phyloP scores from a whole-genome alignment of 2,888 invertebrate genomes.

The Leucophora obtusa region DNA sequence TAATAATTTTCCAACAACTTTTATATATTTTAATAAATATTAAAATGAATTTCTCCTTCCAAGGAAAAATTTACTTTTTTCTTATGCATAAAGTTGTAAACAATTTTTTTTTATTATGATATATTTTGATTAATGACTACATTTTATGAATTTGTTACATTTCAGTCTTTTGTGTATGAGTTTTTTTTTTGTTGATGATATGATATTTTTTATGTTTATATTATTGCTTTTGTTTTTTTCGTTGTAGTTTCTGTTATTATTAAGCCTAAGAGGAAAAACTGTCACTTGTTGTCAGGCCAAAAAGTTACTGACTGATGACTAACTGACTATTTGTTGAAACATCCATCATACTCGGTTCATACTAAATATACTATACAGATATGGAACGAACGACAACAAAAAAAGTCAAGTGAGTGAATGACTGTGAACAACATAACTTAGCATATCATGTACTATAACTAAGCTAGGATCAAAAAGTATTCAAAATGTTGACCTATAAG shows the following conservation, averaged over 20 bases:
- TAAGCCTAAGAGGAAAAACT: slow-evolving; percentile 32
- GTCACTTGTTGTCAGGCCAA: slow-evolving; percentile 35
- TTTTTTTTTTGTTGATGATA: not conserved
- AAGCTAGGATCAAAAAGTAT: not conserved
- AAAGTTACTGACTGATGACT: slow-evolving; percentile 22
- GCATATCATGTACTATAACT: not conserved
- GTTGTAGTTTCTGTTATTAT: not conserved
- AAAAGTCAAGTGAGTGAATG: slow-evolving; percentile 17
- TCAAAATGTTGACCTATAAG: not conserved
- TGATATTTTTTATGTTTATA: not conserved
- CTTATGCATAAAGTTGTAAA: not conserved
- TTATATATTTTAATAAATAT: slow-evolving; percentile 3
- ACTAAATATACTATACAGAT: not conserved
- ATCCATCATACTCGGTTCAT: slow-evolving; percentile 6
- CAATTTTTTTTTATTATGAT: not conserved
- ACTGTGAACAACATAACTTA: slow-evolving; percentile 3
- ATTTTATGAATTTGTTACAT: slow-evolving; percentile 15
- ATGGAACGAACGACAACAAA: slow-evolving; percentile 1
- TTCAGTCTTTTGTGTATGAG: not conserved
- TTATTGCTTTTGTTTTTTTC: not conserved
- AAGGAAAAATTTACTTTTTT: not conserved
- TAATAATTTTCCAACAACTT: not conserved
- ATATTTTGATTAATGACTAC: slow-evolving; percentile 22
- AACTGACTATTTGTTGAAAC: slow-evolving; percentile 15
- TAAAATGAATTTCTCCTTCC: not conserved